Base-by-base conservation (phyloP, 1,140 invertebrate genomes). In the Trachymyrmex septentrionalis region DNA sequence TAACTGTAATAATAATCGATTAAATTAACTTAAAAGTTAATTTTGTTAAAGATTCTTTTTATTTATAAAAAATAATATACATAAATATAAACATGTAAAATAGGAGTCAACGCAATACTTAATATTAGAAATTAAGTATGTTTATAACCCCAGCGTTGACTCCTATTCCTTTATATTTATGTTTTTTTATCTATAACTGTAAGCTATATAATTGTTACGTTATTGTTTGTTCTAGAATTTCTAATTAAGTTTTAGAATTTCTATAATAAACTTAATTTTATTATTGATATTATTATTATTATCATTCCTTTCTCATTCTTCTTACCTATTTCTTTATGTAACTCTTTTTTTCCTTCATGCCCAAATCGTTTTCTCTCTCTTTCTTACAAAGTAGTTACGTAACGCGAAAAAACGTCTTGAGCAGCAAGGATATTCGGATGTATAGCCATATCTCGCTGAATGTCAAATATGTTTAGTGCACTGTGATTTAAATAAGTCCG, bases 391-490 rank as follows among this genome's bases (percentile, higher is more conserved):
- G 30, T 24, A n/a, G 10, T 81, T 81, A 14, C 21, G 21, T 34
- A 81, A 81, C 19, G 53, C n/a, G 16, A 57, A 16, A 27, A 81
- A 71, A 81, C 50, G 53, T 81, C 30, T 61, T 69, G 77, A 61
- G 16, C 61, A 7, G 27, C 21, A 69, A 44, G n/a, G 48, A 81
- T 57, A 71, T 81, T 30, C 50, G 66, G 64, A 81, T 81, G 44
- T 67, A 34, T 34, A 53, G 76, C 61, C 5, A 53, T 21, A 12
- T 24, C 34, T 71, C 34, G 50, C 21, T 44, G 50, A 81, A 81
- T 81, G 64, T 66, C 64, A 71, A 71, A 81, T 71, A 57, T 81
- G 30, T 71, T 81, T 81, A 71, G 16, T 34, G 5, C 50, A 44
- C 27, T 24, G 30, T 71, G 38, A 81, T 81, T 71, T 57, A 57